Base-by-base conservation (phyloP, 2,888 invertebrate species). In the Torymus aiolomorphi region DNA sequence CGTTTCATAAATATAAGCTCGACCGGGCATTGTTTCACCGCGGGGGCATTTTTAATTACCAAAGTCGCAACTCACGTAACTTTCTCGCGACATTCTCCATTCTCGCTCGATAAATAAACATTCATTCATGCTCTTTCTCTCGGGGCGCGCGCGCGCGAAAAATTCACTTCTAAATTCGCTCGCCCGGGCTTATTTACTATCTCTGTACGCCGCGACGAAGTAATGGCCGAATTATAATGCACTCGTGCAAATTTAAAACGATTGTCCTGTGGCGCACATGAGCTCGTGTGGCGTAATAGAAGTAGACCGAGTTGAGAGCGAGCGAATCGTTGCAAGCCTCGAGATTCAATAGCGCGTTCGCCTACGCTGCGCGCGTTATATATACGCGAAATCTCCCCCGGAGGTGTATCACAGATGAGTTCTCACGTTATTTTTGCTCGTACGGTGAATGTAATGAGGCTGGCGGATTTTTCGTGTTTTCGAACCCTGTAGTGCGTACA, bases 221-320 rank as follows among this genome's bases (percentile, higher is more conserved):
- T 76, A 80, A 76, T 72, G 80, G 62, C 12, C 65, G 76, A 72
- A 80, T 80, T 80, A 80, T 80, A 80, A 80, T 76, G 72, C 72
- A 72, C 62, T 66, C 66, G 76, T n/a, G 80, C 62, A 69, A 76
- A 76, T 72, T 80, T 71, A 70, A 79, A 71, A 49, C 79, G 75
- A 76, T 71, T 76, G 76, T 76, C 51, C 66, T 12, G 57, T 16
- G 11, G 71, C 18, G 24, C 51, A 31, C n/a, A 18, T 14, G 56
- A 3, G 10, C 20, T 20, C 20, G 20, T 20, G 49, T 66, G 77
- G 59, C 71, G 77, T 66, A 77, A 77, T 59, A 52, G 77, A 72
- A 69, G 54, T 61, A 42, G 76, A 72, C 67, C 62, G 61, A 54
- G 18, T 61, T 11, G 54, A 73, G 31, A 73, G 31, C 18, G 54